Conservation (phyloP, 1,140 invertebrate species). For the Pachypeltis micranthus region DNA sequence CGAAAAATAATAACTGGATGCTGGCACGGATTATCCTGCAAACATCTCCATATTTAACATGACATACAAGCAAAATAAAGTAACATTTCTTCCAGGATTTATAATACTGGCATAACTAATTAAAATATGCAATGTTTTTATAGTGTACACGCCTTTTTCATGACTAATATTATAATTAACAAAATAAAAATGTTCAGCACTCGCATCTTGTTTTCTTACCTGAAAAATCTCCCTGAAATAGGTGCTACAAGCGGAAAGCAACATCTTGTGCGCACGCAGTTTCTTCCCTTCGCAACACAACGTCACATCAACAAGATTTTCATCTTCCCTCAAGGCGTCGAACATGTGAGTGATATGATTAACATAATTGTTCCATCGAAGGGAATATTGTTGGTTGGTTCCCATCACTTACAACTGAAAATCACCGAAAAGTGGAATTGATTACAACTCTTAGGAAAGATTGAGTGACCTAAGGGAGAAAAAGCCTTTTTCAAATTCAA, state of each 20-base stretch:
- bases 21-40: slow-evolving; percentile 64
- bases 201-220: too few relatives aligned
- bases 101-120: too few relatives aligned
- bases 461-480: too few relatives aligned
- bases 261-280: slow-evolving; percentile 71
- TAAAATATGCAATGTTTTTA: too few relatives aligned
- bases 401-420: slow-evolving; percentile 33
- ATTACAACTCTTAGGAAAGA: too few relatives aligned
- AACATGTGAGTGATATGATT: slow-evolving; percentile 62
- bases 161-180: too few relatives aligned
- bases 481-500: too few relatives aligned
- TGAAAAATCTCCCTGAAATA: slow-evolving; percentile 74
- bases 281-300: slow-evolving; percentile 69
- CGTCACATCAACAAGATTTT: slow-evolving; percentile 75
- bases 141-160: too few relatives aligned
- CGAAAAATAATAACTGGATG: slow-evolving; percentile 77
- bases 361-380: slow-evolving; percentile 65
- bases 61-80: background rate
- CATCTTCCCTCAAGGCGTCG: slow-evolving; percentile 58
- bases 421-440: background rate
- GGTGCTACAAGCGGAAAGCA: slow-evolving; percentile 69
- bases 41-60: too few relatives aligned
- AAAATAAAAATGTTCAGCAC: too few relatives aligned
- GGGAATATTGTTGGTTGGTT: slow-evolving; percentile 53
- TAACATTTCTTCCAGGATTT: background rate